Evolutionary conservation across 2,113 vertebrate genomes (phyloP), one percentile per base, ranked within the genome.

Genomic region (Dicerorhinus sumatrensis): DNA sequence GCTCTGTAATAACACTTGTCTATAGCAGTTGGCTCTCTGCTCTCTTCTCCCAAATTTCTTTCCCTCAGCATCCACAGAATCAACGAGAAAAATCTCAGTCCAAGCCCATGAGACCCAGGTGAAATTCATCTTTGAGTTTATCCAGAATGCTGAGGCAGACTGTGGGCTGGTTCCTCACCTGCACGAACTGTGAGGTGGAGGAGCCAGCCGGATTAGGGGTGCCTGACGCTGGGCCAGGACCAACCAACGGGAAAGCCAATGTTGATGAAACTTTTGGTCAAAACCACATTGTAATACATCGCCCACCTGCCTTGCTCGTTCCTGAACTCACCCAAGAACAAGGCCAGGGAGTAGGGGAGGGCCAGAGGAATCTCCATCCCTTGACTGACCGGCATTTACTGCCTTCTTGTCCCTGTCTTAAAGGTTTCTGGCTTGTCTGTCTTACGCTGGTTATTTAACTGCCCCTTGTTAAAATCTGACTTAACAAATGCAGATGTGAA

Each of bases 71-170:
- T 99, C 95, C 99, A 99, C 69, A 99, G 99, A 23, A 81, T 99
- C 96, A 99, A 99, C 33, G 99, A 99, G 98, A 99, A 99, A 99
- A 97, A 99, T 99, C 98, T 99, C 99, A 1, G 29, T 98, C 72
- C 98, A 99, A 97, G 99, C 98, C 97, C 99, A 99, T 0, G 99
- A 99, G 98, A 99, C 98, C 3, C 97, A 99, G 29, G 97, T 99
- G 0, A 92, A 98, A 46, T 99, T 99, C 98, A 99, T 99, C 97
- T 99, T 99, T 48, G 99, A 98, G 94, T 98, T 99, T 25, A 99
- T 99, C 84, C 99, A 99, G 98, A 99, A 99, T 98, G 99, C 99
- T 95, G 99, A 99, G 91, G 97, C 96, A 13, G 96, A 98, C 36
- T 77, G 96, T 39, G 97, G 98, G 2, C 99, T 99, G 0, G 97